Evolutionary conservation across 1,140 invertebrate species (phyloP).

Genomic region (Drosophila paulistorum): DNA sequence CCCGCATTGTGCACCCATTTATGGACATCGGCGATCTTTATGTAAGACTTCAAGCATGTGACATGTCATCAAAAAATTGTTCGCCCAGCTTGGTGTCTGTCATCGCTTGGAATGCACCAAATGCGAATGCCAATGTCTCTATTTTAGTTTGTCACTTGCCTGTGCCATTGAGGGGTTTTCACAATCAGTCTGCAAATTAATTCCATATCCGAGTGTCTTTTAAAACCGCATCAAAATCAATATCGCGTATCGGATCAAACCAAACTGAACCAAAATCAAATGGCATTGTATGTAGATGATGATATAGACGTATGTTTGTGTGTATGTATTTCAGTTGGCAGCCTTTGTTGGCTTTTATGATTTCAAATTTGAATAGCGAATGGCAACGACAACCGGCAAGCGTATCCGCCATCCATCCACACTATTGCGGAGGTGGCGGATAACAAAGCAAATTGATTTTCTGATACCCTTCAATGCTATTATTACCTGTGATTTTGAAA

Average conservation of each 20-base stretch:
- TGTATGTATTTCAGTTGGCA: conserved; percentile 19
- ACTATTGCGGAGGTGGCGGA: conserved; percentile 55
- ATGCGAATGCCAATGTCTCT: conserved; percentile 11
- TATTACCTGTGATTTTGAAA: background rate
- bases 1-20: conserved; percentile 66
- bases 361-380: conserved; percentile 40
- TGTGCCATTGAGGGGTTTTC: conserved; percentile 37
- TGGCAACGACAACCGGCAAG: conserved; percentile 34
- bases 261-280: conserved; percentile 45
- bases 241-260: conserved; percentile 62
- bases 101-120: conserved; percentile 49
- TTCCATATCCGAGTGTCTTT: conserved; percentile 57
- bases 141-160: conserved; percentile 23
- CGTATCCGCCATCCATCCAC: conserved; percentile 56
- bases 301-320: too few species aligned
- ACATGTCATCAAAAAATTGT: conserved; percentile 50
- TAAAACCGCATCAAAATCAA: conserved; percentile 74
- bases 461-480: conserved; percentile 2
- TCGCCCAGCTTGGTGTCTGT: conserved; percentile 34
- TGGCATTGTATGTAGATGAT: conserved; percentile 16
- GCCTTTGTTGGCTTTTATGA: conserved; percentile 39
- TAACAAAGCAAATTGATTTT: conserved; percentile 42
- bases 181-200: conserved; percentile 52
- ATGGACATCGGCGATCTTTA: conserved; percentile 45
- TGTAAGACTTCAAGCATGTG: conserved; percentile 49